These are phyloP conservation scores for Idris sp. DNA, from an alignment of 1,140 invertebrate genomes.

Conservation along the genomic window DNA sequence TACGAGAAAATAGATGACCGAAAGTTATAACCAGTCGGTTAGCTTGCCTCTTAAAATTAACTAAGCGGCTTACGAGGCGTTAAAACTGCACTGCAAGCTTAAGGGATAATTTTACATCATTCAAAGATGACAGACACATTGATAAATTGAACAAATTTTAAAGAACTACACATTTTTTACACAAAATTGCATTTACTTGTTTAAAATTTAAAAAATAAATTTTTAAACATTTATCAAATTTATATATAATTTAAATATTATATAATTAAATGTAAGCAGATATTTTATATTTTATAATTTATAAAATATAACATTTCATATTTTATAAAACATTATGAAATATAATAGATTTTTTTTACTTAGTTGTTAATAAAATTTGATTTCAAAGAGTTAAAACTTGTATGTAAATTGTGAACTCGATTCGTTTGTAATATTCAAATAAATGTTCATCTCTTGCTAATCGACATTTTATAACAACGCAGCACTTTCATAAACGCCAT, in stretches of 20 bases:
- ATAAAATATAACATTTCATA: too few relatives aligned
- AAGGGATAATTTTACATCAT: constrained; percentile 46
- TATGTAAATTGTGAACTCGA: not conserved
- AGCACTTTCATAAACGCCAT: constrained; percentile 4
- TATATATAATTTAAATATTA: too few relatives aligned
- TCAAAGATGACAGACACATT: constrained; percentile 21
- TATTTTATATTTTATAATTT: too few relatives aligned
- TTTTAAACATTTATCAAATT: too few relatives aligned
- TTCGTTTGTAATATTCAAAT: not conserved
- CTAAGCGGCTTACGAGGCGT: constrained; percentile 60
- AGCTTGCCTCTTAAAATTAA: constrained; percentile 54
- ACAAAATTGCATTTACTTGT: not conserved
- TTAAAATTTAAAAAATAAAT: too few relatives aligned
- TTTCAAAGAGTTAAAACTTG: too few relatives aligned
- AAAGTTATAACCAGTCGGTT: constrained; percentile 33
- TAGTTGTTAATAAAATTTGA: too few relatives aligned
- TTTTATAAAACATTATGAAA: too few relatives aligned
- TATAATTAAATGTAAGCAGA: too few relatives aligned
- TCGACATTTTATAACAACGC: constrained; percentile 3
- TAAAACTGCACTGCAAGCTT: constrained; percentile 53
- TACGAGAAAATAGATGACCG: constrained; percentile 36
- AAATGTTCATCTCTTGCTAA: not conserved
- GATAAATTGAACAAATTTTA: constrained; percentile 19
- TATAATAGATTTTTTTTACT: too few relatives aligned
- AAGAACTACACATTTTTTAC: not conserved